Evolutionary conservation across 2,113 vertebrate species (phyloP).

Genomic region (Lycaon pictus): DNA sequence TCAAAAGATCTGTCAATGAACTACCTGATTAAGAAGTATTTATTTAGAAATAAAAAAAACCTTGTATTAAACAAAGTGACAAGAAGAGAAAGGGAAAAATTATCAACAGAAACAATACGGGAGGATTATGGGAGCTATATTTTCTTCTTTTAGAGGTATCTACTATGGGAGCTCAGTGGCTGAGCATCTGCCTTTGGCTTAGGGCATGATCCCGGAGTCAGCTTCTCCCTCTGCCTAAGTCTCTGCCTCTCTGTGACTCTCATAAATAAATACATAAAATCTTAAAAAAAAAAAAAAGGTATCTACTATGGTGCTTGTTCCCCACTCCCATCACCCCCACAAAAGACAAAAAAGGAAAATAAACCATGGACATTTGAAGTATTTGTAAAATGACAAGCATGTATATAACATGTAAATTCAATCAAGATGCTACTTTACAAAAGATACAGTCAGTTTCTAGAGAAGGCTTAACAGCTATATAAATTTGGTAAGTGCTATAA

Average conservation of each 20-base stretch:
- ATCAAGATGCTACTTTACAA: conserved; percentile 24
- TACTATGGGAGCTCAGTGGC: background rate
- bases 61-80: conserved; percentile 25
- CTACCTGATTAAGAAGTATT: background rate
- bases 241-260: too few species aligned
- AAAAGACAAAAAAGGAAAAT: conserved; percentile 54
- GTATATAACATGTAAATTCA: conserved; percentile 53
- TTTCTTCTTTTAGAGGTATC: background rate
- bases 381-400: conserved; percentile 34
- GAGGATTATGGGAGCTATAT: background rate
- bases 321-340: background rate
- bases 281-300: background rate
- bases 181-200: too few species aligned
- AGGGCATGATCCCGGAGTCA: too few species aligned
- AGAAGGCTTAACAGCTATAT: background rate
- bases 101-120: conserved; percentile 1
- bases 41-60: conserved; percentile 17
- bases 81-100: background rate
- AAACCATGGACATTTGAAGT: background rate
- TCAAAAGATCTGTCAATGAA: conserved; percentile 17
- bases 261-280: too few species aligned
- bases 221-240: too few species aligned
- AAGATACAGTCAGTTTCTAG: background rate
- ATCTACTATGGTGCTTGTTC: background rate
- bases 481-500: conserved; percentile 7